These are phyloP conservation scores for Tipula lateralis DNA, from an alignment of 2,888 invertebrate species.

Conservation along the genomic window DNA sequence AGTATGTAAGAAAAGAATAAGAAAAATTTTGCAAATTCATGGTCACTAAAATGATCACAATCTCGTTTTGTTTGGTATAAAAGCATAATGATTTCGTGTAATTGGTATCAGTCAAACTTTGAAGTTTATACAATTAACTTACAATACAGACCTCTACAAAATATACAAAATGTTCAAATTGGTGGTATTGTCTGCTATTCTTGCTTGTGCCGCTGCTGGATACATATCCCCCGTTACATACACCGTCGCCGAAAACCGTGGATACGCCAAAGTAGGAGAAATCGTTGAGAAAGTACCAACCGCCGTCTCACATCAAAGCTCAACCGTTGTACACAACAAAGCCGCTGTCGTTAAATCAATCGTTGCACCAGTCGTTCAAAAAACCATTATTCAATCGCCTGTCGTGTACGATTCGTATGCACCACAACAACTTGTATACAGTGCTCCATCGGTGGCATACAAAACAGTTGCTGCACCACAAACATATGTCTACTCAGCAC, in stretches of 20 bases:
- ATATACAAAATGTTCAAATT: constrained; percentile 49
- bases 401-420: constrained; percentile 25
- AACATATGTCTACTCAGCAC: neutral
- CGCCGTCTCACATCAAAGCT: constrained; percentile 55
- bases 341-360: constrained; percentile 42
- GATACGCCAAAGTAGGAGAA: constrained; percentile 42
- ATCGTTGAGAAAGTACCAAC: constrained; percentile 41
- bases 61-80: neutral
- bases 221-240: neutral
- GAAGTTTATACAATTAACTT: constrained; percentile 31
- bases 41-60: neutral
- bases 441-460: neutral
- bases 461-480: neutral
- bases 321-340: constrained; percentile 51
- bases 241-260: constrained; percentile 41
- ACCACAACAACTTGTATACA: neutral
- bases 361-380: constrained; percentile 34
- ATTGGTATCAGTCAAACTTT: constrained; percentile 41
- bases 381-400: constrained; percentile 27
- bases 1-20: too few species aligned
- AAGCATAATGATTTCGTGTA: neutral
- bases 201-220: constrained; percentile 41
- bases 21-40: too few species aligned
- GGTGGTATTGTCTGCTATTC: constrained; percentile 60
- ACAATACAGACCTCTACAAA: constrained; percentile 30